These are phyloP conservation scores for Pipistrellus pipistrellus DNA, from an alignment of 2,797 vertebrate genomes.

Conservation along the genomic window DNA sequence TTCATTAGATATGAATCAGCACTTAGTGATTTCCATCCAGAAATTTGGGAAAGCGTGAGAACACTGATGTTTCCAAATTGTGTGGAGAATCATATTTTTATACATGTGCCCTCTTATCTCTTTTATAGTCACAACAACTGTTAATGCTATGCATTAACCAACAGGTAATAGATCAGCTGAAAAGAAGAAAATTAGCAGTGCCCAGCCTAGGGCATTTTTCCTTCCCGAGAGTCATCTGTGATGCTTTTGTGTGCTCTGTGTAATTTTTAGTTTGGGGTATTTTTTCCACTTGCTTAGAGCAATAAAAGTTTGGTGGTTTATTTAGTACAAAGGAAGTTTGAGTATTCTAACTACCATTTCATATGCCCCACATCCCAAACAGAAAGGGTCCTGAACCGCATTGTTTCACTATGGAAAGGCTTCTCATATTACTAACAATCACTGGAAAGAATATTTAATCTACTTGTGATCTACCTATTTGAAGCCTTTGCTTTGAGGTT, in stretches of 20 bases:
- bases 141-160: background rate
- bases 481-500: background rate
- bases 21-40: conserved; percentile 27
- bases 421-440: background rate
- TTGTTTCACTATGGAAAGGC: background rate
- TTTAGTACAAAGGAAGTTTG: background rate
- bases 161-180: conserved; percentile 40
- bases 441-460: background rate
- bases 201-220: conserved; percentile 47
- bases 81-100: background rate
- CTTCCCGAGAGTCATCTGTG: conserved; percentile 44
- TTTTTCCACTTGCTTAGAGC: background rate
- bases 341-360: background rate
- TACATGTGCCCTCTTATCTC: fast-evolving
- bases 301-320: background rate
- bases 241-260: background rate
- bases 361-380: background rate
- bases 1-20: conserved; percentile 35
- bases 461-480: background rate
- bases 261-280: background rate
- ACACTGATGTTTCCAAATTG: background rate
- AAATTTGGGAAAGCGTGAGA: conserved; percentile 21
- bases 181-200: conserved; percentile 34
- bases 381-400: background rate
- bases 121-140: background rate